Evolutionary conservation across 2,888 invertebrate genomes (phyloP), one percentile per base, ranked within the genome.

Genomic region (Steinernema scapterisci): DNA sequence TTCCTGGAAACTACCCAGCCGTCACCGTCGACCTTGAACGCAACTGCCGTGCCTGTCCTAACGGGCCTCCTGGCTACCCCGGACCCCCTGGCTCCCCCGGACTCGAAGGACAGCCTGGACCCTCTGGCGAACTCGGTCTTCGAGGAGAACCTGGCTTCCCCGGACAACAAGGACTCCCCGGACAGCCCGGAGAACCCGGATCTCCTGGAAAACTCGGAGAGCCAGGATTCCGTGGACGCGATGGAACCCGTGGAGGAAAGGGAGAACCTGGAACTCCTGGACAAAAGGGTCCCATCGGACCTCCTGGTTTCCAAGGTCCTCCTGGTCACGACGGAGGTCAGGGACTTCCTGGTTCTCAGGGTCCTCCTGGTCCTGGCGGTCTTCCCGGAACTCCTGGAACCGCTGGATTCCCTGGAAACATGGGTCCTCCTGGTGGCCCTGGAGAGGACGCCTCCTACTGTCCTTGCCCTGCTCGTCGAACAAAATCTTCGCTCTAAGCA

Each of bases 131-230:
- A 25, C 80, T 80, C n/a, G 84, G 84, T 54, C 46, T 79, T 45
- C 75, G 77, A 21, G 84, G 84, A 74, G 81, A 83, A 23, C 73
- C 77, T n/a, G 84, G 84, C 38, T 82, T 82, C 73, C 79, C 80
- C 21, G 83, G 82, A 51, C 80, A 82, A 56, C 75, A 16, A 63
- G 56, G 54, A 1, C 43, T 43, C 11, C 43, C 73, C 5, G 84
- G 85, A 56, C 83, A 83, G 56, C 83, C 83, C n/a, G 85, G 85
- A 51, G 83, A 84, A 71, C 79, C 83, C 11, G 85, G 85, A 46
- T 78, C 80, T 51, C 73, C 82, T 7, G 85, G 85, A 75, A 82
- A 83, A 72, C 44, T 25, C 2, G 77, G 77, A 44, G 71, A 70
- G 11, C 63, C 77, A 2, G 76, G 76, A 52, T 45, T n/a, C 54